Evolutionary conservation across 2,888 invertebrate species (phyloP), one percentile per base, ranked within the genome.

Genomic region (Lissonota sp.): DNA sequence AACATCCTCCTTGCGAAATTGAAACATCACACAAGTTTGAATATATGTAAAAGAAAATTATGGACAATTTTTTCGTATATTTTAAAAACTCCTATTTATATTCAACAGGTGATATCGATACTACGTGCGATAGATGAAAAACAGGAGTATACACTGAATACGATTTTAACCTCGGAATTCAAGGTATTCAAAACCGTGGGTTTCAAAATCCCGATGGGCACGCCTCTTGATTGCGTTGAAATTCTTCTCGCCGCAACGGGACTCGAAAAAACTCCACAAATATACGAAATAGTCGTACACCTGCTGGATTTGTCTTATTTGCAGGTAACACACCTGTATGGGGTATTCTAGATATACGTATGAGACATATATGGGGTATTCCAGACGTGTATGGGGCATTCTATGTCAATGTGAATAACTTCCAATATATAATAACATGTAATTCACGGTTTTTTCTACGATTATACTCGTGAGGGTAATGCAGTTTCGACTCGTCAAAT

Each of bases 231-330:
- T 70, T 86, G 86, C 62, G 81, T 88, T 6, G 88, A 90, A 72
- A 64, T 89, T 46, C 83, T 90, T 8, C 63, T 90, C 4, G 86
- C 84, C 0, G 83, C 82, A 39, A 69, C 82, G 1, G 84, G 81
- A 10, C 77, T 90, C 8, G 69, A 82, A 12, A 39, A 76, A 44
- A 80, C 57, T 6, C 77, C 83, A 5, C 64, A 82, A 46, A 73
- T 89, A 0, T 76, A 83, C 42, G 80, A 85, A 5, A 74, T 83
- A 10, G 81, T 86, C 57, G 66, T 85, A 14, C 73, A 79, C 10
- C 63, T 90, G 5, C 72, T 89, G 60, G 88, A 90, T 80, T 55
- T 88, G 5, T 84, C 88, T 6, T 90, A 90, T 78, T 75, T 91
- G 8, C 86, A 88, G 88, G 91, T 91, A 79, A 26, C 26, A 26